These are phyloP conservation scores for Periplaneta americana DNA, from an alignment of 1,140 invertebrate species.

Conservation along the genomic window DNA sequence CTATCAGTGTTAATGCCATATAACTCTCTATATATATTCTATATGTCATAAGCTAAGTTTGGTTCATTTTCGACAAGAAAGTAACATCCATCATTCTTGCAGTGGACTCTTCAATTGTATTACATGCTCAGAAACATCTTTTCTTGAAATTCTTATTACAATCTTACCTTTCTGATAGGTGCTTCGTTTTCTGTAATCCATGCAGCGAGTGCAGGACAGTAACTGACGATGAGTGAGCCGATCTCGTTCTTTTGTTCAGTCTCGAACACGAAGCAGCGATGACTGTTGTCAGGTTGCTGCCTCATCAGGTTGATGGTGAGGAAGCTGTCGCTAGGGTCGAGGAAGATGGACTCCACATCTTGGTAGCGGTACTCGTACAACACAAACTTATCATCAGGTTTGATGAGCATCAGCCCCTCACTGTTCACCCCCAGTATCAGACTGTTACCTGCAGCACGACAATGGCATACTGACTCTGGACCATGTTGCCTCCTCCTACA, in stretches of 20 bases:
- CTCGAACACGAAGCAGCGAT: conserved; percentile 92
- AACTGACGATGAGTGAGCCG: conserved; percentile 86
- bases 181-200: conserved; percentile 82
- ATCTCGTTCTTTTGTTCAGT: conserved; percentile 85
- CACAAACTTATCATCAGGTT: conserved; percentile 84
- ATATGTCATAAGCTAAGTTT: too few species aligned
- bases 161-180: conserved; percentile 51
- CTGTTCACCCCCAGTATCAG: conserved; percentile 82
- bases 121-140: too few species aligned
- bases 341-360: conserved; percentile 83
- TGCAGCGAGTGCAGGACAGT: conserved; percentile 75
- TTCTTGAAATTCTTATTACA: too few species aligned
- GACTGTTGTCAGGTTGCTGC: conserved; percentile 55
- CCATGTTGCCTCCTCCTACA: neutral
- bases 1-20: too few species aligned
- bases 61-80: too few species aligned
- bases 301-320: conserved; percentile 71
- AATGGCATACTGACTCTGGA: neutral
- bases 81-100: too few species aligned
- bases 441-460: conserved; percentile 39
- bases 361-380: conserved; percentile 82
- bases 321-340: conserved; percentile 88
- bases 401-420: conserved; percentile 83
- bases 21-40: too few species aligned
- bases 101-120: too few species aligned